Conservation (phyloP, 1,140 invertebrate genomes). For the Capitella teleta region DNA sequence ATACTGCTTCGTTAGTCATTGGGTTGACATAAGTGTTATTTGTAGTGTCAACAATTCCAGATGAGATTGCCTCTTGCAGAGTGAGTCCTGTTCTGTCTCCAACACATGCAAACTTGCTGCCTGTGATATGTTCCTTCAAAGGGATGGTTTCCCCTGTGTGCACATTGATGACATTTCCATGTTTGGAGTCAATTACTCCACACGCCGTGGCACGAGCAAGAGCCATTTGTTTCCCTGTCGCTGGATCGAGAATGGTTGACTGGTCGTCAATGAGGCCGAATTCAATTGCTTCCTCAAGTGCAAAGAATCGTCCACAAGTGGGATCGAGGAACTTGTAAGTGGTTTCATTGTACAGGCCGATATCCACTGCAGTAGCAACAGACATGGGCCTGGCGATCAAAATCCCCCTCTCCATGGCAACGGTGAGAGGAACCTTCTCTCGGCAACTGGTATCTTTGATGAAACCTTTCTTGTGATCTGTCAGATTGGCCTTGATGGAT, state of each 20-base stretch:
- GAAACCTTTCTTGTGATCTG: slow-evolving; percentile 59
- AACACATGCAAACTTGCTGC: background rate
- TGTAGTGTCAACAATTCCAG: background rate
- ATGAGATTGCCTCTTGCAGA: slow-evolving; percentile 1
- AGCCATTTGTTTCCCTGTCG: slow-evolving; percentile 12
- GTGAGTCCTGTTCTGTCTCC: background rate
- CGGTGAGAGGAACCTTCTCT: slow-evolving; percentile 58
- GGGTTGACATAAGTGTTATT: background rate
- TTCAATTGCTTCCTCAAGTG: slow-evolving; percentile 65
- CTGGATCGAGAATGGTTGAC: slow-evolving; percentile 10
- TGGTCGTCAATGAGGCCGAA: slow-evolving; percentile 5
- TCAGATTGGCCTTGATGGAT: slow-evolving; percentile 55
- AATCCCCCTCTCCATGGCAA: slow-evolving; percentile 45
- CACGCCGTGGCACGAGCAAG: slow-evolving; percentile 9
- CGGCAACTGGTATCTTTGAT: slow-evolving; percentile 70
- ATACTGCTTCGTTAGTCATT: slow-evolving; percentile 1
- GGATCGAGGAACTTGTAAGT: slow-evolving; percentile 66
- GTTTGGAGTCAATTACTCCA: slow-evolving; percentile 10
- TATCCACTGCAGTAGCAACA: slow-evolving; percentile 67
- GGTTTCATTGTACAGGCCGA: slow-evolving; percentile 66
- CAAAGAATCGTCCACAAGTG: slow-evolving; percentile 59
- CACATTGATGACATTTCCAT: slow-evolving; percentile 14
- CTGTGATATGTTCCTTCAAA: slow-evolving; percentile 7
- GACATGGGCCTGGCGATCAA: slow-evolving; percentile 49
- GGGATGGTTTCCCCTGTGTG: slow-evolving; percentile 13